Evolutionary conservation across 2,888 invertebrate species (phyloP), one percentile per base, ranked within the genome.

Genomic region (Dasypogon diadema): DNA sequence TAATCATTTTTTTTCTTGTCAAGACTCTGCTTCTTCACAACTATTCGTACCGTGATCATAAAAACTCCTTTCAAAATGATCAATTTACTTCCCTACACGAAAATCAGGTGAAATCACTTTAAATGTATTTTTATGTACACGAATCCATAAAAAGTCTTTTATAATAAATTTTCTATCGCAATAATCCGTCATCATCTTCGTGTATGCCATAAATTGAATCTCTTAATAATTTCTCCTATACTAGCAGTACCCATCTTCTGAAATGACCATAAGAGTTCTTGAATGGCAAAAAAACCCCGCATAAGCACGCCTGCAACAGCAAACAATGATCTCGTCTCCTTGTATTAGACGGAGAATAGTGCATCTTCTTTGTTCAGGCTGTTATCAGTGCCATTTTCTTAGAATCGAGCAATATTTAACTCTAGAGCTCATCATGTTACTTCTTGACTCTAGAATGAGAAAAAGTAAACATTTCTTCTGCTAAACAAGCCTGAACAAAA

Each of bases 341-440:
- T 21, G 12, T n/a, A 37, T n/a, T 4, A 5, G 18, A 1, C 42
- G n/a, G 14, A 22, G 42, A 42, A 42, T 22, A 42, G 16, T 5
- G 12, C 22, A 24, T 46, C 48, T 3, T 48, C 26, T 8, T n/a
- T 5, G 22, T 8, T 4, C 24, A 42, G 10, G 65, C 24, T 37
- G 63, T 63, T 63, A 63, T 63, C 63, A 37, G n/a, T 8, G 63
- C 37, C 48, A 48, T 48, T 42, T 68, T 48, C 65, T 68, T 21
- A 6, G 65, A 68, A 68, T 24, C 65, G 26, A 10, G 22, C 10
- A 48, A 48, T 46, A 42, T 68, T 24, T 26, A 68, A 68, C 46
- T 48, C 48, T 68, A 18, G 26, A 68, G 8, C 12, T 42, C 48
- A 24, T 14, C 16, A 4, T 16, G 48, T 2, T 24, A 8, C 37